Percentiles rank a stretch among this genome's conserved stretches.
Evolutionary conservation across 2,113 vertebrate species (phyloP).

Genomic region (Pseudolaguvia tuberculata): DNA sequence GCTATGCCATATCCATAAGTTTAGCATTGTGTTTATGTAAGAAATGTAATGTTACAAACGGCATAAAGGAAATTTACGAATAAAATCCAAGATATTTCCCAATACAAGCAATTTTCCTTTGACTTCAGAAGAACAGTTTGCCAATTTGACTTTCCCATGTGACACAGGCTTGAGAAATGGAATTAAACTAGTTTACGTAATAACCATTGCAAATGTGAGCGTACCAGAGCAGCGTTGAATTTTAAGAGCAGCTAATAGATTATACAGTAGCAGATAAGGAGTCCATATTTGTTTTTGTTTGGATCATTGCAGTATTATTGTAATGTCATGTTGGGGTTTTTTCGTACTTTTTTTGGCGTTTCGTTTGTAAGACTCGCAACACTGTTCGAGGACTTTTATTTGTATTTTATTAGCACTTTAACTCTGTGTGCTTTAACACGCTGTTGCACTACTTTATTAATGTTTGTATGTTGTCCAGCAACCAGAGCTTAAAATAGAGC

Average conservation of each 20-base stretch:
- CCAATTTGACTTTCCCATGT: background rate
- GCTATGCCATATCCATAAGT: background rate
- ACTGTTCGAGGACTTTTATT: background rate
- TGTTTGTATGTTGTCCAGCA: conserved; percentile 11
- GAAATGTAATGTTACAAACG: background rate
- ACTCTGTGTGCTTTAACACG: background rate
- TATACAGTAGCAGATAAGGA: no score
- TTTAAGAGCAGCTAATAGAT: no score
- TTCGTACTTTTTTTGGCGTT: background rate
- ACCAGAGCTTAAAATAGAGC: conserved; percentile 36
- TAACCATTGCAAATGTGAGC: no score
- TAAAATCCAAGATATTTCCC: background rate
- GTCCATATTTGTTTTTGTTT: no score
- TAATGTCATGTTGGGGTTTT: no score
- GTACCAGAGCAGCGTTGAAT: no score
- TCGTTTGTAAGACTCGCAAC: background rate
- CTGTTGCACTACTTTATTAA: background rate
- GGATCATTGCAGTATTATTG: no score
- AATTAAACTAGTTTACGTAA: no score
- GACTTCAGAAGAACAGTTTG: background rate
- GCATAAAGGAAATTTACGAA: background rate
- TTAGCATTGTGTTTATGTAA: background rate
- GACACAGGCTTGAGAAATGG: background rate
- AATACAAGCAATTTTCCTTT: background rate
- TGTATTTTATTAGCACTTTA: background rate